These are phyloP conservation scores for Eretmochelys imbricata DNA, from an alignment of 2,113 vertebrate species.

Conservation along the genomic window DNA sequence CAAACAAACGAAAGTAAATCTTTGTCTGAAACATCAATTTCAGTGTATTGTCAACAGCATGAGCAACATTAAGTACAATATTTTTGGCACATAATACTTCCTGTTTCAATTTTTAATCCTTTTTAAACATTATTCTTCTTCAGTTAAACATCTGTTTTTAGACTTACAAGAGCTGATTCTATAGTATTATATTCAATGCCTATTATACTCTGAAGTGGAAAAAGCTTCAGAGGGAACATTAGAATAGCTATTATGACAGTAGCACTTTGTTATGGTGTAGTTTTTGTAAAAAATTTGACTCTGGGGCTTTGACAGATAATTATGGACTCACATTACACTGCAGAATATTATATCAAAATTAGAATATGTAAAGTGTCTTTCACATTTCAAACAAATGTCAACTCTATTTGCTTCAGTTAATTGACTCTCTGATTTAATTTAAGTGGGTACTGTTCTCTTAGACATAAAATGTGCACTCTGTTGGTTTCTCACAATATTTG, in stretches of 20 bases:
- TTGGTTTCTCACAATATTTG: background rate
- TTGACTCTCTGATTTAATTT: background rate
- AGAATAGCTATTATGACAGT: constrained; percentile 40
- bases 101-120: constrained; percentile 71
- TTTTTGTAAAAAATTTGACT: constrained; percentile 35
- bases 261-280: constrained; percentile 39
- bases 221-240: constrained; percentile 20
- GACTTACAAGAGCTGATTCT: constrained; percentile 56
- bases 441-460: background rate
- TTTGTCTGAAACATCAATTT: constrained; percentile 72
- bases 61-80: constrained; percentile 38
- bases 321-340: constrained; percentile 49
- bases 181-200: constrained; percentile 44
- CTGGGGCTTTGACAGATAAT: constrained; percentile 61
- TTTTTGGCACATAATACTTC: constrained; percentile 66
- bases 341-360: constrained; percentile 58
- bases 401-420: background rate
- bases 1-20: constrained; percentile 68
- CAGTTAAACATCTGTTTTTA: constrained; percentile 72
- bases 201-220: constrained; percentile 59
- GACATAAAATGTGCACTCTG: background rate
- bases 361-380: constrained; percentile 51
- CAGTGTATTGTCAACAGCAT: background rate
- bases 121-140: constrained; percentile 64
- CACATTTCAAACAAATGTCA: constrained; percentile 48